Conservation (phyloP, 2,888 invertebrate genomes). For the Silvanus unidentatus region DNA sequence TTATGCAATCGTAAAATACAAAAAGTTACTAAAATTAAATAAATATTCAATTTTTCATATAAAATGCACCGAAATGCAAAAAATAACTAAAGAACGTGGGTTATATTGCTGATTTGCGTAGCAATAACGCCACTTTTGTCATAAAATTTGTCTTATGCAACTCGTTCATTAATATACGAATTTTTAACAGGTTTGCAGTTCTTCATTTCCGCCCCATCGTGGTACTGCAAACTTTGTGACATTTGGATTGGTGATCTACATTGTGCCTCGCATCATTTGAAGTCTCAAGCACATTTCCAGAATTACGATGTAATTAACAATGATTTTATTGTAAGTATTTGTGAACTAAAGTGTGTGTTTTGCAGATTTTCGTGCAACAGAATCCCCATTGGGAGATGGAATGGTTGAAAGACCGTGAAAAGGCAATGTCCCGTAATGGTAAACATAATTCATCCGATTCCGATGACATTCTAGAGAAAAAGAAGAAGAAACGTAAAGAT, state of each 20-base stretch:
- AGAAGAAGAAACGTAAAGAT: constrained; percentile 29
- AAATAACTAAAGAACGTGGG: too few relatives aligned
- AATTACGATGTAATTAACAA: constrained; percentile 61
- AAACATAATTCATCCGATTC: constrained; percentile 22
- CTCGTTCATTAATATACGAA: too few relatives aligned
- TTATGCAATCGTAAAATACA: too few relatives aligned
- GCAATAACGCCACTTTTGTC: too few relatives aligned
- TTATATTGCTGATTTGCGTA: too few relatives aligned
- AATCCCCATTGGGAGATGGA: constrained; percentile 85
- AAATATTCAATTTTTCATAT: too few relatives aligned
- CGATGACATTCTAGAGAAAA: constrained; percentile 22
- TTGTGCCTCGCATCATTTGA: constrained; percentile 80
- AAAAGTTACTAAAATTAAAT: too few relatives aligned
- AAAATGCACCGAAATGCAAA: too few relatives aligned
- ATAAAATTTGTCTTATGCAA: too few relatives aligned
- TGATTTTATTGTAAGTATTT: background rate
- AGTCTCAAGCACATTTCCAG: constrained; percentile 71
- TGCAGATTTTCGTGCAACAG: constrained; percentile 71
- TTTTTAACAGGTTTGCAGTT: constrained; percentile 69
- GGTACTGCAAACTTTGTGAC: constrained; percentile 86
- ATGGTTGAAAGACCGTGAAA: constrained; percentile 73
- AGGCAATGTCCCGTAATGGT: constrained; percentile 36
- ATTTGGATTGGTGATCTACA: constrained; percentile 85
- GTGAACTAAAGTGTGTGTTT: background rate
- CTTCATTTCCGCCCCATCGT: constrained; percentile 79